phyloP scores from a whole-genome alignment of 2,888 invertebrate species.

The Yponomeuta plumbellus region DNA sequence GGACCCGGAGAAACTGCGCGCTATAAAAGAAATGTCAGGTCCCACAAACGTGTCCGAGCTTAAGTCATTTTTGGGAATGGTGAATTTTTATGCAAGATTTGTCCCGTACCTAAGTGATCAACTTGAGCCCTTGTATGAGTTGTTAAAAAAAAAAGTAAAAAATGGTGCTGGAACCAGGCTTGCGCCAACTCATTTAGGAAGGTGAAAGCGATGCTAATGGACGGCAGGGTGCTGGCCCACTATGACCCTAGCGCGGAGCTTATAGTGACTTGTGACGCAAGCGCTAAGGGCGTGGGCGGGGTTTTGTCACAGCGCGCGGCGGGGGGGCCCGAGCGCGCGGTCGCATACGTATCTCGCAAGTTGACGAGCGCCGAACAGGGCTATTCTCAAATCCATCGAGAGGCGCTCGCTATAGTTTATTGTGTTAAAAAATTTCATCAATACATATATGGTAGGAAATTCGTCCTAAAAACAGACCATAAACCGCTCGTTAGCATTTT shows the following conservation, averaged over 20 bases:
- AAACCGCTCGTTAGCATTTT: constrained; percentile 9
- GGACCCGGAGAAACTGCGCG: background rate
- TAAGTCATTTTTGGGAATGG: constrained; percentile 2
- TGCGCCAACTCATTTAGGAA: background rate
- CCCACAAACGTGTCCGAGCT: constrained; percentile 3
- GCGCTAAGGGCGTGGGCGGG: constrained; percentile 22
- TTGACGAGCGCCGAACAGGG: constrained; percentile 18
- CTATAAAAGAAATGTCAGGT: background rate
- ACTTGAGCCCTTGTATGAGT: background rate
- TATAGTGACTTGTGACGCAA: constrained; percentile 20
- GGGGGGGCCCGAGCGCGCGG: constrained; percentile 21
- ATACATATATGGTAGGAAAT: constrained; percentile 23
- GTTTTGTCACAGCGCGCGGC: constrained; percentile 21
- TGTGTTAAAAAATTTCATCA: constrained; percentile 24
- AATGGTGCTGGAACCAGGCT: background rate
- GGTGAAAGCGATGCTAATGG: background rate
- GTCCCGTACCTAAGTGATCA: constrained; percentile 3
- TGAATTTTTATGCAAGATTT: constrained; percentile 8
- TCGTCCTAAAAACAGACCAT: constrained; percentile 5
- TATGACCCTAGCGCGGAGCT: background rate
- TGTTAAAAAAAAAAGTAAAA: constrained; percentile 4
- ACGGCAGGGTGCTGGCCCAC: background rate
- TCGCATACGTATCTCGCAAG: constrained; percentile 18
- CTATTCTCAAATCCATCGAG: constrained; percentile 24
- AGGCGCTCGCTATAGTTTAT: constrained; percentile 22